Evolutionary conservation across 2,888 invertebrate species (phyloP), one percentile per base, ranked within the genome.

Genomic region (Zaprionus bogoriensis): DNA sequence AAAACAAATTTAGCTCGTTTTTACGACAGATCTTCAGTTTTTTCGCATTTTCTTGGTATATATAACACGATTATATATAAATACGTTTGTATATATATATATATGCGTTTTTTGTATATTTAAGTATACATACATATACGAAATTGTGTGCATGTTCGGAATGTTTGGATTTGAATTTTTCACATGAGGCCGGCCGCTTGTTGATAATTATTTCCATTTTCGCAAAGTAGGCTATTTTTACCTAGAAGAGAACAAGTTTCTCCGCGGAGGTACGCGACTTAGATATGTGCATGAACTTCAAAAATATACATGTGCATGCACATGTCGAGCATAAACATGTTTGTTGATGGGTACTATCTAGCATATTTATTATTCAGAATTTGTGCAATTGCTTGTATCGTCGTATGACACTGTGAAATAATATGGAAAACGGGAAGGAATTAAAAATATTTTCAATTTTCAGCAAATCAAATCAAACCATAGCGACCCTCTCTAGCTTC

Each of bases 171-270:
- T n/a, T 36, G 52, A 61, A 19, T 42, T 51, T 32, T 59, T 55
- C 54, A 55, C 47, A 63, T 65, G 47, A 22, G 41, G 46, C 32
- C 41, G 45, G 42, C 27, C 30, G 52, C 30, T 38, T 28, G 28
- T 44, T 52, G 51, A 70, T 57, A 53, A 65, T 65, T 71, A 51
- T 51, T 55, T 52, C 61, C 67, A 67, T 60, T 67, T 67, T 67
- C 28, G 67, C 60, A 23, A 7, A 44, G 17, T 44, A 41, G 47
- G 48, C 65, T 65, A 60, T 70, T 70, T 60, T 51, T 57, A 65
- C 30, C 36, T 19, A 45, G 41, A 30, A 53, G 39, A 48, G 55
- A 57, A 42, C 20, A 23, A 46, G 22, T 54, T 38, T 41, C 30
- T 39, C n/a, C 27, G 25, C 17, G 48, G 20, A 30, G 41, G 38